Evolutionary conservation across 35 echinoderm and acorn worm genomes (phyloP).

Genomic region (Lytechinus variegatus): DNA sequence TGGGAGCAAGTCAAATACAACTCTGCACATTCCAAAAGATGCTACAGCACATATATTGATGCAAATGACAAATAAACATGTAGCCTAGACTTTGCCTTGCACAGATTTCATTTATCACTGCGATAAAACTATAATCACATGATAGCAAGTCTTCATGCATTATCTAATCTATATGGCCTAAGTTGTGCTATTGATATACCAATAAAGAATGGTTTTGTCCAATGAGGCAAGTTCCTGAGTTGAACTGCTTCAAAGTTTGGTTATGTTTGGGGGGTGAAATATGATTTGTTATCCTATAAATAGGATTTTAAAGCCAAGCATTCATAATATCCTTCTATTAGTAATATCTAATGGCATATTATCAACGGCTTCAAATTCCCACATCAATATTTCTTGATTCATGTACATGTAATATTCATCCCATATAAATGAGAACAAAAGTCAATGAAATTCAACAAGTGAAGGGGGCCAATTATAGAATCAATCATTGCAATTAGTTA

Average conservation of each 20-base stretch:
- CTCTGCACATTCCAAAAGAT: not conserved
- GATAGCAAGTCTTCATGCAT: not conserved
- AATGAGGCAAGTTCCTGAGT: too few species aligned
- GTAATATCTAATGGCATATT: too few species aligned
- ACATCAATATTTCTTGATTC: too few species aligned
- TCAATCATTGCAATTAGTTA: constrained; percentile 14
- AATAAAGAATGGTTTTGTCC: too few species aligned
- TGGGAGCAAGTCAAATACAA: not conserved
- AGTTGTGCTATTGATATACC: too few species aligned
- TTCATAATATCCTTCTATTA: too few species aligned
- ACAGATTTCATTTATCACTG: constrained; percentile 4
- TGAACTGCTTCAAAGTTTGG: too few species aligned
- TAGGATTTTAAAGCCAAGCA: too few species aligned
- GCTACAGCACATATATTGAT: not conserved
- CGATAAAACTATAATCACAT: not conserved
- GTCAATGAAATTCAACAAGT: not conserved
- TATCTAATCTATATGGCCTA: too few species aligned
- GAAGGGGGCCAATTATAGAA: not conserved
- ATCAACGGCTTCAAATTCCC: too few species aligned
- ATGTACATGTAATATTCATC: not conserved
- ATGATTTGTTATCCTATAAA: too few species aligned
- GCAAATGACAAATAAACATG: not conserved
- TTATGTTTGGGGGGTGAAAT: too few species aligned
- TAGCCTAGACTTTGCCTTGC: not conserved
- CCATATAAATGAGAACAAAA: not conserved